Evolutionary conservation across 2,797 vertebrate species (phyloP).

Genomic region (Columba guinea): DNA sequence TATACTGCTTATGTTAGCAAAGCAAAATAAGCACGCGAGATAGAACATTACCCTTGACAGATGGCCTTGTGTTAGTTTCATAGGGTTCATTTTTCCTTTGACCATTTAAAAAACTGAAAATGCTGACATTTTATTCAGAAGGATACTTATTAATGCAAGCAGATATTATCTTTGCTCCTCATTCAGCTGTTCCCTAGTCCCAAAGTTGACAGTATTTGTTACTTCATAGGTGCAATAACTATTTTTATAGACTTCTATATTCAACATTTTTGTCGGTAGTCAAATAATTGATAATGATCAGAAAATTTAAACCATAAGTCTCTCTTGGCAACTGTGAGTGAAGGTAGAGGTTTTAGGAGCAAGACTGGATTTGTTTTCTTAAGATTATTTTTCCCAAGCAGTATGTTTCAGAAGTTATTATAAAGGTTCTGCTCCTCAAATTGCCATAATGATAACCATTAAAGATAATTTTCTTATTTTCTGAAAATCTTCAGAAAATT

Average conservation of each 20-base stretch:
- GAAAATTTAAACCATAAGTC: not conserved
- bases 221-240: not conserved
- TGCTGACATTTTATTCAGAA: not conserved
- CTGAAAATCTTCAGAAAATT: not conserved
- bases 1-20: not conserved
- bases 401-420: not conserved
- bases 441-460: not conserved
- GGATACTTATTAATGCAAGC: not conserved
- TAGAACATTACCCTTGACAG: not conserved
- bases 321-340: not conserved
- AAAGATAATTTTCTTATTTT: not conserved
- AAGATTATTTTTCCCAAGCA: not conserved
- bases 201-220: not conserved
- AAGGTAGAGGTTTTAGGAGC: not conserved
- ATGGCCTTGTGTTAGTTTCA: not conserved
- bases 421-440: not conserved
- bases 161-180: not conserved
- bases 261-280: not conserved
- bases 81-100: not conserved
- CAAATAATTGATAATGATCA: not conserved
- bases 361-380: not conserved
- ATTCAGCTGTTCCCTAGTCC: not conserved
- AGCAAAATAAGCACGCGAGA: not conserved
- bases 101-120: not conserved
- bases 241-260: not conserved